Evolutionary conservation across 2,797 vertebrate genomes (phyloP), one percentile per base, ranked within the genome.

Genomic region (Silurus aristotelis): DNA sequence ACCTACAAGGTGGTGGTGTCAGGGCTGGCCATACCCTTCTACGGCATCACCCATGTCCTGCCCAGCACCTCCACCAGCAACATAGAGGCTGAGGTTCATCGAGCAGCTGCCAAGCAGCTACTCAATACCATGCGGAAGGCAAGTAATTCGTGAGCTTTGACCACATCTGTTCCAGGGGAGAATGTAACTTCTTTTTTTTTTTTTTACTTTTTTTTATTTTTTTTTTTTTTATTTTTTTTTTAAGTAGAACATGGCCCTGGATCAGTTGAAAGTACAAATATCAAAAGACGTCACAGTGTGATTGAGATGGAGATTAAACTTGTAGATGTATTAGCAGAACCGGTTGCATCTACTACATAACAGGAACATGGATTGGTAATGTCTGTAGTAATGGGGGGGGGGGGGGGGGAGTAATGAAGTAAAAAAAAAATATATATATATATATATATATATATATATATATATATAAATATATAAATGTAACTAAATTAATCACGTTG

Each of bases 1-100:
- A 90, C 90, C 91, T 98, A 95, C 83, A 91, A 84, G 13, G 94
- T 96, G 79, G 63, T 86, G 22, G 90, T 97, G 77, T 95, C 95
- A 0, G 93, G 93, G 0, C 84, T 90, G 43, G 75, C 64, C 0
- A 0, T 55, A 0, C 88, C 93, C 5, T 92, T 97, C 80, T 90
- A 31, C 0, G 96, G 96, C 4, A 1, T 61, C 19, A 89, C 93
- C 19, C 86, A 60, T 75, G 56, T 93, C 84, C 89, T 93, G 56
- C 92, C 93, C 0, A 90, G 92, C 64, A 56, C 81, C 76, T 80
- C 15, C 0, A 0, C 4, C 14, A 0, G 1, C 12, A n/a, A 3
- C 52, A 84, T 15, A 14, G 43, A 90, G 83, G 81, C 88, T 14
- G 92, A 94, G 22, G 94, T 92, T 9, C 77, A 46, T 4, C 86